A percentile compares a stretch with the other conserved stretches of the same genome.
Conservation (phyloP, 2,888 invertebrate species). For the Meiosimyza platycephala region DNA sequence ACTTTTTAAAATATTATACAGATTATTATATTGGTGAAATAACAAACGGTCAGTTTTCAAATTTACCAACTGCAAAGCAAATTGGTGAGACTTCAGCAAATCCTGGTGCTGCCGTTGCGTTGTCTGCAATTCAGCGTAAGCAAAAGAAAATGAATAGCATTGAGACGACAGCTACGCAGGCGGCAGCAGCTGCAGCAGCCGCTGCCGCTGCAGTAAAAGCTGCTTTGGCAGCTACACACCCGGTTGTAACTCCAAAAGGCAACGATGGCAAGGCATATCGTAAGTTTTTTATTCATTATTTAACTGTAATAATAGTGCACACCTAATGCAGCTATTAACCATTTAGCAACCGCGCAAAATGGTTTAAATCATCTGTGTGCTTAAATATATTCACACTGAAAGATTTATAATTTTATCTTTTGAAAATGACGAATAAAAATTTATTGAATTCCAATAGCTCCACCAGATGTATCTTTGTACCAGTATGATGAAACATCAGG, state of each 20-base stretch:
- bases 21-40: slow-evolving; percentile 74
- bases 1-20: slow-evolving; percentile 78
- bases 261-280: slow-evolving; percentile 65
- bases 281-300: slow-evolving; percentile 47
- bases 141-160: slow-evolving; percentile 64
- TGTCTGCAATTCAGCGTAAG: slow-evolving; percentile 78
- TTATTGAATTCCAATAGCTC: slow-evolving; percentile 57
- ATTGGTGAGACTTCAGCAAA: slow-evolving; percentile 71
- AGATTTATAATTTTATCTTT: too few species aligned
- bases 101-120: slow-evolving; percentile 89
- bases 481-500: slow-evolving; percentile 95
- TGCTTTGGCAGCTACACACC: slow-evolving; percentile 54
- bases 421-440: too few species aligned
- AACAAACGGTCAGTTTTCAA: slow-evolving; percentile 58
- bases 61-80: slow-evolving; percentile 56
- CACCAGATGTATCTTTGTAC: slow-evolving; percentile 92
- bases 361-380: too few species aligned
- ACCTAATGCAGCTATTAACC: too few species aligned
- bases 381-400: too few species aligned
- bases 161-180: slow-evolving; percentile 62
- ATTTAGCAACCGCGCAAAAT: too few species aligned
- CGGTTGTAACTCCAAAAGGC: slow-evolving; percentile 57
- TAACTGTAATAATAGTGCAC: too few species aligned
- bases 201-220: slow-evolving; percentile 64
- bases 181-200: slow-evolving; percentile 60